Base-by-base conservation (phyloP, 2,888 invertebrate genomes). In the Melieria omissa region DNA sequence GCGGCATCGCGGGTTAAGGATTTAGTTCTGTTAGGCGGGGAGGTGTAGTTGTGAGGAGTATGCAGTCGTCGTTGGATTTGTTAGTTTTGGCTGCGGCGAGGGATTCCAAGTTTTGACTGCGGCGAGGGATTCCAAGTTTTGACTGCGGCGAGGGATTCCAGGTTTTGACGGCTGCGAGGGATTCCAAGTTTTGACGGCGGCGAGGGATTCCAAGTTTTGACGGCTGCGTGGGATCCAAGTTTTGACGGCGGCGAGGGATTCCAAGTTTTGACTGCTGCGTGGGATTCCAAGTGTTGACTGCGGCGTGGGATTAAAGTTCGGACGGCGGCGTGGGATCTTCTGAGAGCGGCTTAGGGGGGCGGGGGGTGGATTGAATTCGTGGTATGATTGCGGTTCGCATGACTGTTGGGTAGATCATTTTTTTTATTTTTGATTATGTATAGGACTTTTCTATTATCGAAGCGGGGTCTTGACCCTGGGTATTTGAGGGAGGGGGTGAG, bases 211-310 rank as follows among this genome's bases (percentile, higher is more conserved):
- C 68, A 74, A 55, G 71, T 12, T 1, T 58, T 49, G 75, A 76
- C 78, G 44, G 78, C 80, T 44, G 80, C 82, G 82, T 44, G 80
- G 81, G 82, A 82, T 42, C 44, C 44, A 73, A 58, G 68, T 60
- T 47, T 71, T 72, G 78, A 77, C 74, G 55, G 76, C 75, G n/a
- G 80, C 82, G 82, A 42, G 80, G 81, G 82, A 82, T 62, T 42
- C 44, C 44, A 73, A 58, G 68, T 60, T 47, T 71, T 72, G 78
- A 77, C 74, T 54, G 76, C 75, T 8, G 75, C 75, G 75, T 62
- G 73, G 76, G 74, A 74, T 14, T 52, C 74, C 57, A 72, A 68
- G 70, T 42, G 4, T 70, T 55, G 78, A 76, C 76, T 45, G 77
- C 80, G 45, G 79, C 82, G 80, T 29, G 79, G 80, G 81, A 80